A percentile compares a stretch with the other conserved stretches of the same genome.
These are phyloP conservation scores for Thaleichthys pacificus DNA, from an alignment of 2,797 vertebrate genomes.

Conservation along the genomic window DNA sequence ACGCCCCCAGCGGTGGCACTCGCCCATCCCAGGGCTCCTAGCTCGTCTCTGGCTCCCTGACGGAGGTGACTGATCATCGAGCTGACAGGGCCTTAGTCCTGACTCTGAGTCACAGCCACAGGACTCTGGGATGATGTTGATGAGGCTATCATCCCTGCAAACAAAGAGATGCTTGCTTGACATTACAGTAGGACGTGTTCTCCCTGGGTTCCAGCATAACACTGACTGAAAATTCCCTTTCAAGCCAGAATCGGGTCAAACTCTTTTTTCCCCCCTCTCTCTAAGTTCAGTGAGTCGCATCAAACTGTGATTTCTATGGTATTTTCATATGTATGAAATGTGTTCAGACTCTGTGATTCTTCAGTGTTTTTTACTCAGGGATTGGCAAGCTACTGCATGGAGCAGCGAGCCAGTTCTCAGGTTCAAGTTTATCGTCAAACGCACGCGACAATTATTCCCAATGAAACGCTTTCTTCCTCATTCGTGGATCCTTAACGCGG, in stretches of 20 bases:
- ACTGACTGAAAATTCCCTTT: not conserved
- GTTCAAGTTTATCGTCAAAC: too few relatives aligned
- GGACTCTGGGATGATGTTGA: not conserved
- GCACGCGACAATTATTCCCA: too few relatives aligned
- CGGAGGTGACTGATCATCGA: constrained; percentile 12
- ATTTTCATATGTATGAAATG: not conserved
- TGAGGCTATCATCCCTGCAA: not conserved
- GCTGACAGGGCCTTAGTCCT: constrained; percentile 20
- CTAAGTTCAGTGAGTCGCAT: not conserved
- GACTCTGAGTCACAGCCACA: not conserved
- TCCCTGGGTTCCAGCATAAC: not conserved
- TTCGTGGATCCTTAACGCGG: not conserved
- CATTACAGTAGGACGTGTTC: not conserved
- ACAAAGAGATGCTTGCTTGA: not conserved
- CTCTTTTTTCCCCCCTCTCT: not conserved
- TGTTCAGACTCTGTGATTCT: not conserved
- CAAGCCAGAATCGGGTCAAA: not conserved
- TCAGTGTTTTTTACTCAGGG: not conserved
- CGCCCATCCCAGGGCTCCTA: not conserved
- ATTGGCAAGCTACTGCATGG: not conserved
- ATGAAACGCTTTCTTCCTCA: too few relatives aligned
- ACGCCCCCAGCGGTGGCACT: not conserved
- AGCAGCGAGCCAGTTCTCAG: not conserved
- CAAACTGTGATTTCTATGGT: not conserved
- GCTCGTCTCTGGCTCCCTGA: constrained; percentile 2